phyloP scores from a whole-genome alignment of 2,888 invertebrate genomes.

The Drosophila algonquin region DNA sequence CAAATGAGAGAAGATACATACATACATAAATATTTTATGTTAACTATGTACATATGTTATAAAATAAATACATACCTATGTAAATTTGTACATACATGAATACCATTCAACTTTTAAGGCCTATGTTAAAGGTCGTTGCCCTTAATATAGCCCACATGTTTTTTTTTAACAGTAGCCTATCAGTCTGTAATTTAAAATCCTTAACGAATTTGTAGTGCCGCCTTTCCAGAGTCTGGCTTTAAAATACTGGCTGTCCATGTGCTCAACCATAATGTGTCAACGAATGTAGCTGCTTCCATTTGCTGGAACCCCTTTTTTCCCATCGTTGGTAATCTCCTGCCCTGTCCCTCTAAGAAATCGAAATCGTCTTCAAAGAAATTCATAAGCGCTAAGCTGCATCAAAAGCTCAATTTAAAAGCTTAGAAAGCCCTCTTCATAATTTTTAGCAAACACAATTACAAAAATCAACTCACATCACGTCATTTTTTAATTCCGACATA shows the following conservation, averaged over 20 bases:
- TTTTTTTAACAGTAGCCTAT: too few species aligned
- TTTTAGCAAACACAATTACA: constrained; percentile 26
- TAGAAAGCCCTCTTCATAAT: constrained; percentile 24
- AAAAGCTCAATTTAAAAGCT: constrained; percentile 44
- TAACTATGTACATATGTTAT: background rate
- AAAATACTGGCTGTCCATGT: background rate
- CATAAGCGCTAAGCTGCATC: constrained; percentile 5
- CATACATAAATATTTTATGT: too few species aligned
- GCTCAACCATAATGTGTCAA: background rate
- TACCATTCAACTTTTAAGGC: too few species aligned
- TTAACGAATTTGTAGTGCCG: background rate
- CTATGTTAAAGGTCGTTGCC: background rate
- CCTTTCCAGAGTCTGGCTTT: too few species aligned
- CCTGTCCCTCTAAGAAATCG: background rate
- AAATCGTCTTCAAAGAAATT: background rate
- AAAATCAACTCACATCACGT: constrained; percentile 7
- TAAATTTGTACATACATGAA: background rate
- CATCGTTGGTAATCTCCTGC: background rate
- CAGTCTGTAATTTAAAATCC: background rate
- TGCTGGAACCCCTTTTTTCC: background rate
- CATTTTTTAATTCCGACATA: constrained; percentile 4
- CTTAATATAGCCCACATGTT: background rate
- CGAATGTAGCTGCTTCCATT: too few species aligned
- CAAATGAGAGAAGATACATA: background rate
- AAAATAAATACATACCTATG: background rate